These are phyloP conservation scores for Novumbra hubbsi DNA, from an alignment of 2,797 vertebrate genomes.

Conservation along the genomic window DNA sequence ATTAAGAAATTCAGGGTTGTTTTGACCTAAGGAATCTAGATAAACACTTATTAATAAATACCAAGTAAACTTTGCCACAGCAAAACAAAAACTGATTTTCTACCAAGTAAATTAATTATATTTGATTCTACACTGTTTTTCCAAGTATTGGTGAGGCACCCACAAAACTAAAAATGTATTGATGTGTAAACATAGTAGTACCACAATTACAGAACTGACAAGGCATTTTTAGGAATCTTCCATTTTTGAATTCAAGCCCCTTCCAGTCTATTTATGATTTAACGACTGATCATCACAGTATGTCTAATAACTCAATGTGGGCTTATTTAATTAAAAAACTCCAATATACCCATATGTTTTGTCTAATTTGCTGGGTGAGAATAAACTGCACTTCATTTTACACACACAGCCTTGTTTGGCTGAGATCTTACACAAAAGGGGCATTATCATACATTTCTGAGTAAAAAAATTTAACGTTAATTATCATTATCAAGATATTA, in stretches of 20 bases:
- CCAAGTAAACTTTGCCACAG: conserved; percentile 14
- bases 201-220: not conserved
- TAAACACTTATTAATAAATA: not conserved
- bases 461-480: too few species aligned
- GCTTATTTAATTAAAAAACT: too few species aligned
- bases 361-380: too few species aligned
- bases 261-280: too few species aligned
- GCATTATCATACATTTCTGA: too few species aligned
- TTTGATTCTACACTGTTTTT: conserved; percentile 17
- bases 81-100: conserved; percentile 4
- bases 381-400: too few species aligned
- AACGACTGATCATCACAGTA: too few species aligned
- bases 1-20: conserved; percentile 10
- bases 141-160: conserved; percentile 17
- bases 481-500: too few species aligned
- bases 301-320: too few species aligned
- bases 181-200: not conserved
- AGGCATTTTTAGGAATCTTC: not conserved
- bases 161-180: not conserved
- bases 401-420: too few species aligned
- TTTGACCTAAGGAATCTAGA: conserved; percentile 26
- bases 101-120: not conserved
- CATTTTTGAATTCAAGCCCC: conserved; percentile 2
- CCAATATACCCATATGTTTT: too few species aligned
- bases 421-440: too few species aligned